Percentiles rank a stretch among this genome's conserved stretches.
phyloP scores from a whole-genome alignment of 2,888 invertebrate species.

The Rotaria socialis region DNA sequence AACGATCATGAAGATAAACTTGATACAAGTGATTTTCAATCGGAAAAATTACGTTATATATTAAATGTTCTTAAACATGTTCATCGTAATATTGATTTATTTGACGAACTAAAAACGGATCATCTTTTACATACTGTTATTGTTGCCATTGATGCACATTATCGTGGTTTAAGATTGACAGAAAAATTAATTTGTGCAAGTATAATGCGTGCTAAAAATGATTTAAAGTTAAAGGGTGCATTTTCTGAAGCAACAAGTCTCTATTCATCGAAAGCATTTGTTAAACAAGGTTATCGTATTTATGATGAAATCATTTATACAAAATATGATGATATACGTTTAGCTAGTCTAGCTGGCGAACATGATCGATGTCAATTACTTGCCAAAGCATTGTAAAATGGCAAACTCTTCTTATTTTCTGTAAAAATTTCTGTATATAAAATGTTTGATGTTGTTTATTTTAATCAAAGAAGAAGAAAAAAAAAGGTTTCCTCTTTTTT shows the following conservation, averaged over 20 bases:
- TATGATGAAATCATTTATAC: conserved; percentile 36
- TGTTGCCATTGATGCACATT: conserved; percentile 20
- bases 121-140: not conserved
- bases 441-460: not conserved
- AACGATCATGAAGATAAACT: not conserved
- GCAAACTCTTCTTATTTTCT: too few species aligned
- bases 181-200: conserved; percentile 20
- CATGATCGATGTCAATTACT: conserved; percentile 27
- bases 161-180: conserved; percentile 16
- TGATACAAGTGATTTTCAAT: not conserved
- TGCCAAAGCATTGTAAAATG: not conserved
- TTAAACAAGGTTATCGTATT: conserved; percentile 3
- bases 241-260: conserved; percentile 35
- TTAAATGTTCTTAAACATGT: conserved; percentile 5
- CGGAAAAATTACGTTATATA: conserved; percentile 33
- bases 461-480: not conserved
- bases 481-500: not conserved
- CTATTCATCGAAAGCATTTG: conserved; percentile 33
- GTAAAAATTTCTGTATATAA: too few species aligned
- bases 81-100: conserved; percentile 28
- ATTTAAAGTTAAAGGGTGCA: not conserved
- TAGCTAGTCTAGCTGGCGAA: conserved; percentile 7
- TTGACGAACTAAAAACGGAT: not conserved
- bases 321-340: conserved; percentile 29
- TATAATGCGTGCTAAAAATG: not conserved